phyloP scores from a whole-genome alignment of 2,113 vertebrate genomes.

The Grammomys dolichurus region DNA sequence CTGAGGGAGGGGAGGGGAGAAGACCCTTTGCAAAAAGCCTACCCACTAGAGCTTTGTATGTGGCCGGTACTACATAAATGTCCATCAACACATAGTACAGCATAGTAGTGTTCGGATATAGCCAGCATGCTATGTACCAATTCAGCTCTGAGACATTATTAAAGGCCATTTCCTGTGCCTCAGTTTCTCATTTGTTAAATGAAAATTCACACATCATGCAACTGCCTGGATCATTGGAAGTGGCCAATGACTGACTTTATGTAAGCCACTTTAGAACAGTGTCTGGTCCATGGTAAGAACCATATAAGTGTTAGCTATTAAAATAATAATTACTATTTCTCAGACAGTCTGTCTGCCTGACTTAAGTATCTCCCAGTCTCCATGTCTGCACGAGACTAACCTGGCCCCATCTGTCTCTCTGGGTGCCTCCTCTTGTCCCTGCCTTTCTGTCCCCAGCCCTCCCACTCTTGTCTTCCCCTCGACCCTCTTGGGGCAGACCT shows the following conservation, averaged over 20 bases:
- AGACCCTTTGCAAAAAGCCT: background rate
- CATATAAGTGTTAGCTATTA: conserved; percentile 78
- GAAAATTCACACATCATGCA: background rate
- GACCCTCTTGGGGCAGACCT: background rate
- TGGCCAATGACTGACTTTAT: conserved; percentile 47
- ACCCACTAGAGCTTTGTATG: background rate
- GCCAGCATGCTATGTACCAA: background rate
- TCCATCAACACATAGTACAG: background rate
- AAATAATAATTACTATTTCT: conserved; percentile 79
- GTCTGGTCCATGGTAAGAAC: conserved; percentile 55
- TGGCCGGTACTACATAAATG: background rate
- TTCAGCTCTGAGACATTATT: background rate
- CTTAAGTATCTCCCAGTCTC: conserved; percentile 59
- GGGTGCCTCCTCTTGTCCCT: conserved; percentile 46
- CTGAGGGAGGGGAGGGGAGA: background rate
- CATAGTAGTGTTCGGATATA: background rate
- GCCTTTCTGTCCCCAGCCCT: background rate
- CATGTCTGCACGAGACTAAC: conserved; percentile 29
- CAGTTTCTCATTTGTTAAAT: conserved; percentile 48
- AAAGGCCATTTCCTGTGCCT: conserved; percentile 12
- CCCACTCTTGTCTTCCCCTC: background rate
- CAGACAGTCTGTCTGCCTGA: conserved; percentile 59
- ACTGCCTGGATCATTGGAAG: conserved; percentile 17
- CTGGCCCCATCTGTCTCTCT: conserved; percentile 39
- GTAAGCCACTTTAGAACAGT: conserved; percentile 65